These are phyloP conservation scores for Amorpha juglandis DNA, from an alignment of 2,888 invertebrate genomes.

Conservation along the genomic window DNA sequence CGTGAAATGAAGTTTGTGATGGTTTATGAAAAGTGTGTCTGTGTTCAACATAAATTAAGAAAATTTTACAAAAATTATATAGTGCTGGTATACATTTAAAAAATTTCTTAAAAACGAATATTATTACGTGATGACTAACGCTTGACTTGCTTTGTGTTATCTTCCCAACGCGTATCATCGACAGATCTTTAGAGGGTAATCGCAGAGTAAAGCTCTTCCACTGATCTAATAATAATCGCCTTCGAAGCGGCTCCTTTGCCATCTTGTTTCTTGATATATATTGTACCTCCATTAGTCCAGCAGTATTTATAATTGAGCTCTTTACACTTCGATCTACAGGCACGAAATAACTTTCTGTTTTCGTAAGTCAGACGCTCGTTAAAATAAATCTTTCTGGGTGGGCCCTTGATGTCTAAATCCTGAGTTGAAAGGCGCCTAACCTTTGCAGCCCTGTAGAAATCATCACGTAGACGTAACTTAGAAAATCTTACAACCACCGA, in stretches of 20 bases:
- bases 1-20: too few relatives aligned
- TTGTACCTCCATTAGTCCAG: not conserved
- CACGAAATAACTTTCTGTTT: not conserved
- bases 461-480: not conserved
- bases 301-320: not conserved
- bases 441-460: not conserved
- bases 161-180: not conserved
- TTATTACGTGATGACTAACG: too few relatives aligned
- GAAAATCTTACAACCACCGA: not conserved
- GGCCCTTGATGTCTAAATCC: not conserved
- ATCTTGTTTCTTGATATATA: not conserved
- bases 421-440: not conserved
- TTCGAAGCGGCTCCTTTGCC: not conserved
- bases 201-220: not conserved
- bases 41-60: too few relatives aligned
- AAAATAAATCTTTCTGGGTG: not conserved
- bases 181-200: not conserved
- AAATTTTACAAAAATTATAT: too few relatives aligned
- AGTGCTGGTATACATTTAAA: too few relatives aligned
- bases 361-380: not conserved
- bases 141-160: not conserved
- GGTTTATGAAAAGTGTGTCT: too few relatives aligned
- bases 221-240: not conserved
- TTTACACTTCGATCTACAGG: not conserved
- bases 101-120: too few relatives aligned